Evolutionary conservation across 2,797 vertebrate genomes (phyloP).

Genomic region (Lacerta agilis): DNA sequence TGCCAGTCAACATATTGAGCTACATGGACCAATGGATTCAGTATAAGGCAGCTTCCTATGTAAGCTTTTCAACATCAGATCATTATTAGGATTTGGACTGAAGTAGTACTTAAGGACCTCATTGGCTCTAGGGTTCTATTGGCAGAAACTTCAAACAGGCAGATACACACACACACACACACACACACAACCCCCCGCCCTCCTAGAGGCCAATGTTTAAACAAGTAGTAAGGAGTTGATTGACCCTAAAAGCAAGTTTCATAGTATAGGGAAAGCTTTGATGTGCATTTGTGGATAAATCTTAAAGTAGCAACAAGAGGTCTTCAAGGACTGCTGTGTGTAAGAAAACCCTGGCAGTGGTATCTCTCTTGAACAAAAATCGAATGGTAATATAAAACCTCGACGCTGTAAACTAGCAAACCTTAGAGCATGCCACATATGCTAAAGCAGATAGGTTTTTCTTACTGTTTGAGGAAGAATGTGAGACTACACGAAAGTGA

Average conservation of each 20-base stretch:
- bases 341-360: neutral
- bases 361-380: neutral
- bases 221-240: conserved; percentile 21
- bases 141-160: neutral
- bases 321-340: neutral
- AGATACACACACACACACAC: neutral
- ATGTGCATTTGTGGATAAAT: conserved; percentile 1
- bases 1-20: neutral
- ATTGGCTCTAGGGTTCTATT: neutral
- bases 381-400: conserved; percentile 21
- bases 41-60: neutral
- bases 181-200: neutral
- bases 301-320: neutral
- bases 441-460: neutral
- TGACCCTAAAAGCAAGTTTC: conserved; percentile 18
- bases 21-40: neutral
- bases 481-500: neutral
- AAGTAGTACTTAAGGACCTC: conserved; percentile 16
- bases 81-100: neutral
- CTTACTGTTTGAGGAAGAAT: conserved; percentile 12
- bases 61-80: neutral
- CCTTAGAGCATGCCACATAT: neutral
- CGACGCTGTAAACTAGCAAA: conserved; percentile 32
- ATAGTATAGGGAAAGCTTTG: conserved; percentile 7
- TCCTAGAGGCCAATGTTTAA: conserved; percentile 11